Evolutionary conservation across 2,888 invertebrate species (phyloP), one percentile per base, ranked within the genome.

Genomic region (Troilus luridus): DNA sequence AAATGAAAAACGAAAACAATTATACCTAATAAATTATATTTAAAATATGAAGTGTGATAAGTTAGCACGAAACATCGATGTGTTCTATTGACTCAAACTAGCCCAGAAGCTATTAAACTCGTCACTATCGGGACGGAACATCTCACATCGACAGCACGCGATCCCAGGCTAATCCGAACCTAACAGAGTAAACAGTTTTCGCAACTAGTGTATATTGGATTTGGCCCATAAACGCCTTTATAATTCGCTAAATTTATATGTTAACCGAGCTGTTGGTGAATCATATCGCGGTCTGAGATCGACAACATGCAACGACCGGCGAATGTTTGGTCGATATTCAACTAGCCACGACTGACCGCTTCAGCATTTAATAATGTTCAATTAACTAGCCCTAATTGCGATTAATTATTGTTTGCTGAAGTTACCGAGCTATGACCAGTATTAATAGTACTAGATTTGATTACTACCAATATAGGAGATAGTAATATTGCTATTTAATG

Each of bases 161-260:
- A 72, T 6, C 14, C 27, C 14, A 6, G 27, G 12, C 27, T 72
- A 72, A 72, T 72, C 72, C 72, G 27, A 17, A 27, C 14, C 27
- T 67, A 67, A 24, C 24, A 14, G 72, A 27, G 72, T 72, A 72
- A 72, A 72, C 72, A 72, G 14, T 72, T 72, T 72, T 72, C n/a
- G 24, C n/a, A 67, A 67, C 64, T 81, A 56, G 81, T 56, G 54
- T 85, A 56, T 85, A 85, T 85, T 85, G 81, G 81, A 85, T 85
- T 85, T 56, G 81, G 10, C 54, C 56, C 81, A 56, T 85, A 85
- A 85, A 85, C 81, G 81, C 56, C 81, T 85, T 85, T 56, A 85
- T 85, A 85, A 85, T 85, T 85, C 56, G 81, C 56, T 54, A 56
- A 41, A 85, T 85, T 85, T 85, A 85, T 85, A 85, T 85, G 81